Evolutionary conservation across 2,113 vertebrate species (phyloP), one percentile per base, ranked within the genome.

Genomic region (Bufo gargarizans): DNA sequence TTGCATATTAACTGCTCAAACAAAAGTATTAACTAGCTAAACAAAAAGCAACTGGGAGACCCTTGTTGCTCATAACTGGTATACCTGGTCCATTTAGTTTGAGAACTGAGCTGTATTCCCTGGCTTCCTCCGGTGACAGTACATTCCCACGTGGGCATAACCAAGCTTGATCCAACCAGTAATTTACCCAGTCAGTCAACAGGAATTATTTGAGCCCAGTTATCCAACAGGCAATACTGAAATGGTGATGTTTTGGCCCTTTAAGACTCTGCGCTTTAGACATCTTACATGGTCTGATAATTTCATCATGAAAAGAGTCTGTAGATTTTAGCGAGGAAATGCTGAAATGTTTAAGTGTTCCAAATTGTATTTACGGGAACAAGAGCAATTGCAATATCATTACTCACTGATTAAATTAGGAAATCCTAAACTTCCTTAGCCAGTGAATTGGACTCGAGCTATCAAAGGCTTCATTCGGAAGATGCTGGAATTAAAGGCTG

Each of bases 381-480:
- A 85, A 84, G 17, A 72, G 19, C n/a, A 58, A 84, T 84, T n/a
- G 65, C 65, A 84, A 58, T 58, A 77, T 86, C 43, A 59, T 77
- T 86, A 86, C 47, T 58, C 14, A 33, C 84, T 61, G 72, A 86
- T 86, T 77, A 77, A 49, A 86, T 86, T 77, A 77, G 63, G 72
- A 61, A 61, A 77, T 78, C 16, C 19, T 55, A 50, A 86, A 77
- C 74, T 33, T 86, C 72, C 56, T 55, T 20, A 14, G 82, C 45
- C n/a, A 33, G 82, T 43, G 12, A 49, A 65, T 69, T 69, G 53
- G 22, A 56, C 77, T 80, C 1, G 20, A 43, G 74, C 19, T 53
- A 85, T 86, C 43, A 65, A 19, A 65, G 43, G 50, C 47, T 22
- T 33, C 22, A 22, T 50, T 47, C 58, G 22, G 13, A 81, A 3